Base-by-base conservation (phyloP, 2,797 vertebrate genomes). In the Alosa sapidissima region DNA sequence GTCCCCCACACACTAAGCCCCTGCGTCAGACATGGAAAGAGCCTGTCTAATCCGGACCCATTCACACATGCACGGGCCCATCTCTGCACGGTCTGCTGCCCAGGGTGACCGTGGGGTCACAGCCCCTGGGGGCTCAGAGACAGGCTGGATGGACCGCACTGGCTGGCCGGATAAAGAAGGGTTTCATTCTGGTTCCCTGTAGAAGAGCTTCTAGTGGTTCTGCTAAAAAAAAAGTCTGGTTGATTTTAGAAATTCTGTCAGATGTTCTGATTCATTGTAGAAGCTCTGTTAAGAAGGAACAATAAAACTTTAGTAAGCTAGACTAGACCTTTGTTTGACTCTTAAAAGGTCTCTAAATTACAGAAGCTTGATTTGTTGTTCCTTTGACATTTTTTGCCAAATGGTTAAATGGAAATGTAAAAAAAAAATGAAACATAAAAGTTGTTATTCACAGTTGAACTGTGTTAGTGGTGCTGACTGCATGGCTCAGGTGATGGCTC, bases 41-140 rank as follows among this genome's bases (percentile, higher is more conserved):
- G 36, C 24, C 65, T 14, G 33, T 87, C 83, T 81, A 88, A 65
- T 85, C 72, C 36, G 14, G 21, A 62, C 6, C 14, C 36, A 75
- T 88, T 84, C 84, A 85, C 84, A 51, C 13, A 19, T 28, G 16
- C 52, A 81, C 75, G 51, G 55, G 83, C 68, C 21, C 28, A 82
- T 83, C 81, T 62, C 24, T 52, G 82, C 82, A 89, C 60, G 85
- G 86, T 87, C 85, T 87, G 72, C 86, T 87, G 81, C 55, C 36
- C 41, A 45, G 19, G 82, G 62, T 33, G 82, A 72, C 33, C 19
- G 41, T 33, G 52, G 68, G 68, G 68, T 41, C 68, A 75, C 33
- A 6, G 36, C 33, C 11, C 62, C 36, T 8, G n/a, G n/a, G 24
- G 60, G n/a, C 54, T 16, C 11, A 58, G 19, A 58, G 19, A 21